Percentiles rank a stretch among this genome's conserved stretches.
Evolutionary conservation across 64 coral and sea anemone species (phyloP).

Genomic region (Hydrozoanthus tunicans): DNA sequence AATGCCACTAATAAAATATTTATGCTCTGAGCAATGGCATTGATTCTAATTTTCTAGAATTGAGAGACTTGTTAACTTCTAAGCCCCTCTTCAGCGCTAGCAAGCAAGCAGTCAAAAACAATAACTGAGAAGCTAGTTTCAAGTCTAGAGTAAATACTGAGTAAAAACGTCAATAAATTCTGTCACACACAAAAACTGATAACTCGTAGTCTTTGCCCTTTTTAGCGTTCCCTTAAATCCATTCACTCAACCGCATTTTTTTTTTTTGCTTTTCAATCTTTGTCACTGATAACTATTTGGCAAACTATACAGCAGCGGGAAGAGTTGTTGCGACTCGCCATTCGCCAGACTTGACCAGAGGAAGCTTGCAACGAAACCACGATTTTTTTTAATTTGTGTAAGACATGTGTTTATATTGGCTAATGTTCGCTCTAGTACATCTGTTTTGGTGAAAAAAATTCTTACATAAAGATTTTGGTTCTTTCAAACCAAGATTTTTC

Average conservation of each 20-base stretch:
- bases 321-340: not conserved
- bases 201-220: no score
- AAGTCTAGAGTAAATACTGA: not conserved
- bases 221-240: not conserved
- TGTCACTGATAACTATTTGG: not conserved
- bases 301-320: not conserved
- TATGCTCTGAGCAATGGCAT: not conserved
- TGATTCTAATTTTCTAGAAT: not conserved
- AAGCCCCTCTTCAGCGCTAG: not conserved
- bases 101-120: not conserved
- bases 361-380: not conserved
- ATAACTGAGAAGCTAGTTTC: no score
- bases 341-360: not conserved
- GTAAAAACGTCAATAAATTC: constrained; percentile 5
- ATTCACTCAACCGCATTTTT: not conserved
- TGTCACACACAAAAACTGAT: not conserved
- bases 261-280: not conserved
- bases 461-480: not conserved
- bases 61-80: not conserved
- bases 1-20: constrained; percentile 31
- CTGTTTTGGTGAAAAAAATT: not conserved
- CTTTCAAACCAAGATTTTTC: not conserved
- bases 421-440: not conserved
- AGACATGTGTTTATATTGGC: not conserved
- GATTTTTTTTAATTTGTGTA: not conserved